Evolutionary conservation across 2,888 invertebrate species (phyloP).

Genomic region (Ophioninae sp.): DNA sequence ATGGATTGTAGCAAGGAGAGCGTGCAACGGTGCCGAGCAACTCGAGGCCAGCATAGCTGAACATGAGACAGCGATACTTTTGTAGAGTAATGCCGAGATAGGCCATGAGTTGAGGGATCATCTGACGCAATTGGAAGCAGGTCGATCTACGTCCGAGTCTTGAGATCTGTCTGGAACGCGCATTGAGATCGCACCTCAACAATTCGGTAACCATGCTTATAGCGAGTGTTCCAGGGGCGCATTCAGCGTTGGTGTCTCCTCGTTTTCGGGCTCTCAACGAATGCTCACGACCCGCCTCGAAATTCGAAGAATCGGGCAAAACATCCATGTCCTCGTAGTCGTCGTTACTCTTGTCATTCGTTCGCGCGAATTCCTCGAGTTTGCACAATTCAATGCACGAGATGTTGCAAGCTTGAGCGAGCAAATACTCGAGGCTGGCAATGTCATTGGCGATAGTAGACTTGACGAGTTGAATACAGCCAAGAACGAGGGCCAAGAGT

Average conservation of each 20-base stretch:
- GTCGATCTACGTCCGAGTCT: conserved; percentile 67
- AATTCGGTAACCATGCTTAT: conserved; percentile 76
- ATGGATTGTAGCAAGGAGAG: conserved; percentile 71
- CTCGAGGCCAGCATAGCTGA: conserved; percentile 75
- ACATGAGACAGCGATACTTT: conserved; percentile 74
- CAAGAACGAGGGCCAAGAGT: conserved; percentile 74
- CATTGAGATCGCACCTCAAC: conserved; percentile 68
- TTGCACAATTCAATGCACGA: conserved; percentile 76
- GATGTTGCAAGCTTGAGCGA: conserved; percentile 74
- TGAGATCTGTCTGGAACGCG: conserved; percentile 44
- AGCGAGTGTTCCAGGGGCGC: conserved; percentile 76
- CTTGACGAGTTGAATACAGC: conserved; percentile 75
- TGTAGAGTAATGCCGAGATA: conserved; percentile 75
- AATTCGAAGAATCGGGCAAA: neutral
- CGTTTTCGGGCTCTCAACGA: conserved; percentile 56
- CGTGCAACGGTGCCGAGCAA: conserved; percentile 75
- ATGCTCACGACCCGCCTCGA: neutral
- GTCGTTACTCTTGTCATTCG: conserved; percentile 57
- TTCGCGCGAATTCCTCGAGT: conserved; percentile 72
- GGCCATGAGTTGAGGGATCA: conserved; percentile 75
- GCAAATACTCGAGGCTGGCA: conserved; percentile 74
- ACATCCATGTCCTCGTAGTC: conserved; percentile 36
- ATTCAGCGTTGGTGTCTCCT: conserved; percentile 67
- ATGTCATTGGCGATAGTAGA: conserved; percentile 71
- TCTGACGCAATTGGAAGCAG: conserved; percentile 73